Base-by-base conservation (phyloP, 2,888 invertebrate species). In the Lymantria dispar region DNA sequence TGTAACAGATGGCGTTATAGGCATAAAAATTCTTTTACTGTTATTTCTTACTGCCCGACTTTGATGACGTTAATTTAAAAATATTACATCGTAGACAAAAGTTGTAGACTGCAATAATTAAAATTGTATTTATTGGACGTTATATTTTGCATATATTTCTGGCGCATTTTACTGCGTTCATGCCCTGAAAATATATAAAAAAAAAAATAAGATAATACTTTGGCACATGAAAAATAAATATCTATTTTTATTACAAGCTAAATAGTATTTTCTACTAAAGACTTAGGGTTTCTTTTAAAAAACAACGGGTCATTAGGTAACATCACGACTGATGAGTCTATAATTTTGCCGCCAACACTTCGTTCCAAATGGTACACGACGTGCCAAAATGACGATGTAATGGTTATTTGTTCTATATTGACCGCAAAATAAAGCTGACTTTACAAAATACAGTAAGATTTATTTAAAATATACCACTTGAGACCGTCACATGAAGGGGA, bases 341-440 rank as follows among this genome's bases (percentile, higher is more conserved):
- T 75, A 76, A 79, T 76, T 83, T 83, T 83, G 71, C 78, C 83
- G 82, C 85, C 85, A 82, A 87, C 85, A 78, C 70, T 68, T 63
- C 70, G 74, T 77, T 78, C 69, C 72, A 74, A 76, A 78, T 72
- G 68, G 72, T 70, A 64, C 58, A 58, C 64, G 57, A 60, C 62
- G 78, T 86, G 85, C 87, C 87, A 87, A 86, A 74, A 77, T 72
- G 71, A 72, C 73, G 69, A 61, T 58, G 59, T 52, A 60, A 52
- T 47, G 50, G 74, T 68, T 65, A 64, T 64, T 61, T 64, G 74
- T 75, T 81, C 76, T 63, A 80, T 74, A 82, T 68, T 78, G 74
- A 61, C 57, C 60, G 36, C 70, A 60, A 50, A 52, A 53, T 53
- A 49, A 44, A 7, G 43, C 31, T 13, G 11, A 10, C 22, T 7